These are phyloP conservation scores for Anguilla rostrata DNA, from an alignment of 2,113 vertebrate genomes.

Conservation along the genomic window DNA sequence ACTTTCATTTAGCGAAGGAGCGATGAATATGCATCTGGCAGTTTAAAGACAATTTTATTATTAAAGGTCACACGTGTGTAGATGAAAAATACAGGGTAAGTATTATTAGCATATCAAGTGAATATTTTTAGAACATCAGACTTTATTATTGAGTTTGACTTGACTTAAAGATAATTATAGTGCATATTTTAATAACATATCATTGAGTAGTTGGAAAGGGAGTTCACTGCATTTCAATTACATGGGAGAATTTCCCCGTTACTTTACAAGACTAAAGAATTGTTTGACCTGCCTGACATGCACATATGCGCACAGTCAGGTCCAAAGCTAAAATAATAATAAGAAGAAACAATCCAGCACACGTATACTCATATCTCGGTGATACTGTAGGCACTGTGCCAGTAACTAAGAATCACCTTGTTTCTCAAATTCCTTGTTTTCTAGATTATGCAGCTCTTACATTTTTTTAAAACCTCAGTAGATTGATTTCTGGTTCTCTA, in stretches of 20 bases:
- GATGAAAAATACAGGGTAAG: not conserved
- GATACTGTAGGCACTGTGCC: not conserved
- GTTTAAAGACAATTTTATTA: conserved; percentile 35
- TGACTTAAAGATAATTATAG: not conserved
- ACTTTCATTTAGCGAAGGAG: conserved; percentile 32
- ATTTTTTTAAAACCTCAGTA: not conserved
- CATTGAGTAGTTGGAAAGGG: not conserved
- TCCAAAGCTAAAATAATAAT: not conserved
- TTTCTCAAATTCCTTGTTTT: not conserved
- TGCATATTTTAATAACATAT: not conserved
- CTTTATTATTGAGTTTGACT: not conserved
- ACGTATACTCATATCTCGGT: conserved; percentile 19
- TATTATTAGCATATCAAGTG: not conserved
- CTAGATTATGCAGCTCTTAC: not conserved
- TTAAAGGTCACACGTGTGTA: conserved; percentile 8
- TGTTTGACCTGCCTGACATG: not conserved
- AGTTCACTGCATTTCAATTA: not conserved
- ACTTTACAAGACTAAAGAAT: not conserved
- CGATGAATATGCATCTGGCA: conserved; percentile 16
- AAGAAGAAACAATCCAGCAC: not conserved
- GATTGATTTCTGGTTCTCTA: not conserved
- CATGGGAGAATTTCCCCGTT: not conserved
- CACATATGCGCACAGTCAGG: not conserved
- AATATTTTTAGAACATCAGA: conserved; percentile 1
- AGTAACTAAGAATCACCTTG: not conserved